Base-by-base conservation (phyloP, 2,797 vertebrate species). In the Tenualosa ilisha region DNA sequence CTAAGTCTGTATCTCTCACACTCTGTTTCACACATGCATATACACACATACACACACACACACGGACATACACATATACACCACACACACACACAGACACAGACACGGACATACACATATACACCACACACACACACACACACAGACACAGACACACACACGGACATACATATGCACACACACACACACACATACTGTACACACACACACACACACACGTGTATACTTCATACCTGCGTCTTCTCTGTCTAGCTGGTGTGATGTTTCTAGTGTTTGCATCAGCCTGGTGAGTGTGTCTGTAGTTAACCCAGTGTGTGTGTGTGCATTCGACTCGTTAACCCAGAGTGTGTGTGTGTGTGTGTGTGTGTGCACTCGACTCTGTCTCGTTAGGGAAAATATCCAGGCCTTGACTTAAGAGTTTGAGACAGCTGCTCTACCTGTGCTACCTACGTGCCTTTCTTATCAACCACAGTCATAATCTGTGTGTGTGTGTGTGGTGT, bases 241-340 rank as follows among this genome's bases (percentile, higher is more conserved):
- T 26, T 53, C 13, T 72, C 65, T 72, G 11, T 31, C 65, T 72
- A 37, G 13, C 65, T 72, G 26, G 65, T 40, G 65, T 72, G 65
- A 40, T 72, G 65, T 72, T 72, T 72, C 65, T 26, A 72, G 26
- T 37, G 65, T 72, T 72, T 72, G 65, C 65, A 72, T 72, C 65
- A 72, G 26, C 65, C 65, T 40, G 26, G 26, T 31, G 61, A 26
- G 61, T 65, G 61, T 24, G 22, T 53, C 9, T 53, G 9, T 53
- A 53, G 53, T 54, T 54, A 54, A 17, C 53, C 53, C 51, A n/a
- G 15, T 68, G 63, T 68, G 63, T 65, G 63, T 65, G 22, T 65
- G 61, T 26, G 12, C 17, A 54, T 54, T 15, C 31, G 31, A 31
- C 31, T 31, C 31, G 54, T 56, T 56, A 56, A 22, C 54, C 54